Evolutionary conservation across 2,888 invertebrate species (phyloP), one percentile per base, ranked within the genome.

Genomic region (Cheilosia soror): DNA sequence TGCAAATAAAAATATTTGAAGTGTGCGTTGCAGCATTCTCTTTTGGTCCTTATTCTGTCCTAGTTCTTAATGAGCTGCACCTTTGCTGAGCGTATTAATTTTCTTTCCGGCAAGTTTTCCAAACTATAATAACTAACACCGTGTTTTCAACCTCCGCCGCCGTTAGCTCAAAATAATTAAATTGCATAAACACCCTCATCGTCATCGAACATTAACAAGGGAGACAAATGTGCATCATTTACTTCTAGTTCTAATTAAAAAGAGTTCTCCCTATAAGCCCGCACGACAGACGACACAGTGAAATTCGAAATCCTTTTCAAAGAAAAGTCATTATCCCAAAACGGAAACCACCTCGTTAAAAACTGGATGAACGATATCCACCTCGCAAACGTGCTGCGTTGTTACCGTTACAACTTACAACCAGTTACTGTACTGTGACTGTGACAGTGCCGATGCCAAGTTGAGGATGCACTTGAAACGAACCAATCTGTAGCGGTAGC

Each of bases 211-310:
- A 57, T 44, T 62, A 73, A 33, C 42, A 49, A 65, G 27, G 25
- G 27, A 58, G 37, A 42, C 62, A 57, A 42, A 57, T 49, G 40
- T 65, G 47, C 72, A 72, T 83, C 66, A 60, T 83, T 73, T 66
- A 79, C 15, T 80, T 49, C 29, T 66, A 79, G 13, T 80, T 49
- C 29, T 29, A 77, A 69, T 82, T 82, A 82, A 82, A 75, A 80
- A 60, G 53, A 62, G 15, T 29, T 42, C 51, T 42, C 53, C n/a
- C 47, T 55, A 29, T 13, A 15, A 37, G 15, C 37, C 20, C 4
- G 11, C 47, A 11, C 55, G 13, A 31, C 57, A 2, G 20, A 15
- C 29, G 6, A 4, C 51, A 7, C 3, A 51, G 51, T 25, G 25
- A 27, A 13, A 27, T 4, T 13, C 4, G n/a, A 31, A 47, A 63